Evolutionary conservation across 2,113 vertebrate genomes (phyloP), one percentile per base, ranked within the genome.

Genomic region (Cichladusa arquata): DNA sequence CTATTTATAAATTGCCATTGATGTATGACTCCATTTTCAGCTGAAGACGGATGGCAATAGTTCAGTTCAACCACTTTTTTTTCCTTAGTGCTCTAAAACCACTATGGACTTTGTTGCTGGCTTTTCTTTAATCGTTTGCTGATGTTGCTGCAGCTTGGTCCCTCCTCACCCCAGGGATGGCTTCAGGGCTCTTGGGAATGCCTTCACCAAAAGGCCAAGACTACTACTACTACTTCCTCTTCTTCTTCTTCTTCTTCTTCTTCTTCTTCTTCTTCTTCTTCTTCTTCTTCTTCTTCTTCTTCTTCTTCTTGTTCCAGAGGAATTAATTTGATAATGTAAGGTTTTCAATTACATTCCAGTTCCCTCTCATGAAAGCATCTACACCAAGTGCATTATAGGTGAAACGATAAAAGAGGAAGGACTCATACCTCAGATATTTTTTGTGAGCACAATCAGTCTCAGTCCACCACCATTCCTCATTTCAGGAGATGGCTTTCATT

Each of bases 1-100:
- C 90, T 83, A 81, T 97, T 95, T 96, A 62, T 88, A 87, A 88
- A 77, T 84, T 17, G 3, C 87, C 91, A 70, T 73, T 31, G 3
- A 47, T 53, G 76, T 62, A 90, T 91, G 88, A 77, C 88, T 93
- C 19, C 0, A 1, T 45, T 45, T 48, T 87, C 85, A 61, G 86
- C 74, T 91, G 8, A 42, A 65, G 78, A 77, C 54, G 62, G 73
- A 90, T 77, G 85, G 90, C 88, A 90, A 76, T 7, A 26, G 58
- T 60, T 90, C 8, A 60, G n/a, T 64, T 78, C 79, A 53, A 71
- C 31, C 34, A 5, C 17, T 23, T 28, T n/a, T 28, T 26, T 60
- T n/a, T 7, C 54, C 81, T 58, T n/a, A 48, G 45, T 47, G 65
- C 60, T 70, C 54, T 87, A 12, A 71, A 70, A 6, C 48, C 69